phyloP scores from a whole-genome alignment of 2,113 vertebrate genomes.

The Clupea harengus region DNA sequence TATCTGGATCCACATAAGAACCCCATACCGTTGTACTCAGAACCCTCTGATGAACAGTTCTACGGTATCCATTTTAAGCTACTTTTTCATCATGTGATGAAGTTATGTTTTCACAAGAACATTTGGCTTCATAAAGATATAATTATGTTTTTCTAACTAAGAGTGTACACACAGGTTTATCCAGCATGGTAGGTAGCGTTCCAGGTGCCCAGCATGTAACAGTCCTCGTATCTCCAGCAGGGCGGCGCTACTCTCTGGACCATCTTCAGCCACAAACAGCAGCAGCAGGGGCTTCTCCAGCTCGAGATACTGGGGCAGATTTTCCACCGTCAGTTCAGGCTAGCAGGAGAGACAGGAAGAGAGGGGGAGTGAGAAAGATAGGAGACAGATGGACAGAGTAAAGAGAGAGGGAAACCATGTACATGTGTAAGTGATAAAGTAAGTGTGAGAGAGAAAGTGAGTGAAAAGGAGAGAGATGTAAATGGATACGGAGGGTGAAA shows the following conservation, averaged over 20 bases:
- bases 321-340: constrained; percentile 90
- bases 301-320: constrained; percentile 77
- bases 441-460: neutral
- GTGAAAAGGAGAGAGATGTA: neutral
- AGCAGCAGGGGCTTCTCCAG: constrained; percentile 80
- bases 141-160: neutral
- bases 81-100: no score
- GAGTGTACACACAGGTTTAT: constrained; percentile 82
- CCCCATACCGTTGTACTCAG: no score
- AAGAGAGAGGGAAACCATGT: neutral
- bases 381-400: neutral
- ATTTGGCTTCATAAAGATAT: no score
- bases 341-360: constrained; percentile 49
- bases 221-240: constrained; percentile 70
- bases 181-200: constrained; percentile 78
- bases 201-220: constrained; percentile 53
- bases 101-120: no score
- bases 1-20: no score
- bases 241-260: constrained; percentile 56
- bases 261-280: constrained; percentile 78
- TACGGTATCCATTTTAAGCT: no score
- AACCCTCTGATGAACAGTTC: no score
- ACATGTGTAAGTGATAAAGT: neutral
- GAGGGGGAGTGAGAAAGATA: neutral
- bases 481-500: no score